Base-by-base conservation (phyloP, 2,888 invertebrate species). In the Hedychridium roseum region DNA sequence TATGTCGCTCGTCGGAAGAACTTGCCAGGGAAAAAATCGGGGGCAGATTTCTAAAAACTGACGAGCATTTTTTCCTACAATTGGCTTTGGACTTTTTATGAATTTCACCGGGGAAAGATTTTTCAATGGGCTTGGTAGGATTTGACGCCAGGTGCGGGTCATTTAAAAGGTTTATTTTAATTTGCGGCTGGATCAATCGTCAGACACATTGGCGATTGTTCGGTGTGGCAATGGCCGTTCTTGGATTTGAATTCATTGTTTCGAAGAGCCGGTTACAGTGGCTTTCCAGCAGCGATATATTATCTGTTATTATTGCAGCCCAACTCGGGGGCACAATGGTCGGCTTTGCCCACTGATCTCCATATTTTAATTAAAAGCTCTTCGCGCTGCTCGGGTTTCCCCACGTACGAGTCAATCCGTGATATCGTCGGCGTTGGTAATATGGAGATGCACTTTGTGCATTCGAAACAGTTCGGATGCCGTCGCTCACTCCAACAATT, bases 361-460 rank as follows among this genome's bases (percentile, higher is more conserved):
- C 75, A 73, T 73, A 74, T 75, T 76, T 76, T 76, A 76, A 76
- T 76, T 76, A 76, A 74, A 74, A 68, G 66, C 68, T 50, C 60
- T 69, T 54, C 62, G 42, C 44, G 51, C 48, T n/a, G n/a, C n/a
- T n/a, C n/a, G n/a, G n/a, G n/a, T n/a, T n/a, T n/a, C n/a, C n/a
- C n/a, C n/a, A n/a, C n/a, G n/a, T n/a, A 9, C 5, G 15, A 31
- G 31, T 31, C 31, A 31, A 31, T 31, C 9, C 31, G 14, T 16
- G 31, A 14, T 31, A 31, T 31, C 15, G 31, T 15, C 14, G 23
- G 5, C 23, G 9, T 5, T 9, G 5, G 23, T 23, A 23, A 23
- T 23, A 23, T 9, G 23, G 5, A 9, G n/a, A n/a, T n/a, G n/a
- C n/a, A n/a, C n/a, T n/a, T n/a, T n/a, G n/a, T n/a, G n/a, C n/a